These are phyloP conservation scores for Hiodon tergisus DNA, from an alignment of 2,113 vertebrate genomes.

Conservation along the genomic window DNA sequence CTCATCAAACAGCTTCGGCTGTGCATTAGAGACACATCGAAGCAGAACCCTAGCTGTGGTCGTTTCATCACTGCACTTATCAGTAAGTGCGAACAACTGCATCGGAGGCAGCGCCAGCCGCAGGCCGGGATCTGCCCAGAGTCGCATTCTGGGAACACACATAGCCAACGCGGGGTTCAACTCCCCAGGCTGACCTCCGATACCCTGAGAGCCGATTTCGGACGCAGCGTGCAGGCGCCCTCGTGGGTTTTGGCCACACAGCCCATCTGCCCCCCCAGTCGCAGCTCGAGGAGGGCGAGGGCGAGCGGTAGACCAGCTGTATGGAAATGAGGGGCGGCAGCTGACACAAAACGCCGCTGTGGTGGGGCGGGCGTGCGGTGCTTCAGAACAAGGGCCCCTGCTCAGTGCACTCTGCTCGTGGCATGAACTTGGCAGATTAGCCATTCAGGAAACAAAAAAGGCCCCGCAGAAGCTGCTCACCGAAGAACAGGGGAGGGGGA, in stretches of 20 bases:
- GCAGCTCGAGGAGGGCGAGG: conserved; percentile 39
- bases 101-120: too few relatives aligned
- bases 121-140: too few relatives aligned
- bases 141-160: not conserved
- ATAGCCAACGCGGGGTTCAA: conserved; percentile 63
- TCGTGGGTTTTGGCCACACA: conserved; percentile 77
- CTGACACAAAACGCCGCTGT: conserved; percentile 76
- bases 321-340: conserved; percentile 92
- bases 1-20: not conserved
- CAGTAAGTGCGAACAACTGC: too few relatives aligned
- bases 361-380: conserved; percentile 77
- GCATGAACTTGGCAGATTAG: conserved; percentile 85
- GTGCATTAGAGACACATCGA: too few relatives aligned
- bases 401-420: conserved; percentile 66
- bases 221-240: conserved; percentile 72
- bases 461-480: conserved; percentile 49
- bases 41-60: too few relatives aligned
- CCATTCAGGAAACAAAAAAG: conserved; percentile 76
- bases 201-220: conserved; percentile 73
- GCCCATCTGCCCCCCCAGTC: conserved; percentile 82
- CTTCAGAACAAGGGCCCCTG: conserved; percentile 73
- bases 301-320: conserved; percentile 80
- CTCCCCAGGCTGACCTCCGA: conserved; percentile 68
- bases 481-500: conserved; percentile 32
- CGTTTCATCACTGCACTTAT: too few relatives aligned